phyloP scores from a whole-genome alignment of 2,797 vertebrate species.

The Fistularia tabacaria region DNA sequence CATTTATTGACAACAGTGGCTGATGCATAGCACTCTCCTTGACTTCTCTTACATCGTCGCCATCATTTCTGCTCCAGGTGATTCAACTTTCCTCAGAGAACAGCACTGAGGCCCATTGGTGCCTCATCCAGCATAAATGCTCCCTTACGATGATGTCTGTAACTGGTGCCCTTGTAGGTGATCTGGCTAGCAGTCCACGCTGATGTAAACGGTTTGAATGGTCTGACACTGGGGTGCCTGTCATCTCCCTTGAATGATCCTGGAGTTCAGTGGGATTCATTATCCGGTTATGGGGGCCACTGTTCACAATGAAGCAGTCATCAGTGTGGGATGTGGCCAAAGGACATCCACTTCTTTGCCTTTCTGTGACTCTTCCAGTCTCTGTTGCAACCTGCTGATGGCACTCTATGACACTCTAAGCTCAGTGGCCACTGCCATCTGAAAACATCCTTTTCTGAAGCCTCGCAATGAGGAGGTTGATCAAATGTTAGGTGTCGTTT shows the following conservation, averaged over 20 bases:
- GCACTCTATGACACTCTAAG: slow-evolving; percentile 1
- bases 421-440: neutral
- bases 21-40: neutral
- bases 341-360: neutral
- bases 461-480: neutral
- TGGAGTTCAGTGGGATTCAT: slow-evolving; percentile 11
- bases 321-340: slow-evolving; percentile 1
- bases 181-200: neutral
- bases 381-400: no score
- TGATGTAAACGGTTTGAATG: neutral
- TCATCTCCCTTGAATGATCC: slow-evolving; percentile 6
- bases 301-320: slow-evolving; percentile 3
- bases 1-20: slow-evolving; percentile 1
- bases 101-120: slow-evolving; percentile 2
- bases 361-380: no score
- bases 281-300: neutral
- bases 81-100: slow-evolving; percentile 3
- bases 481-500: neutral
- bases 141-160: slow-evolving; percentile 1
- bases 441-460: neutral
- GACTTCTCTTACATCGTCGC: neutral
- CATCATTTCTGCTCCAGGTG: neutral
- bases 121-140: slow-evolving; percentile 2
- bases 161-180: neutral
- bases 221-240: slow-evolving; percentile 8